Percentiles rank a stretch among this genome's conserved stretches.
Conservation (phyloP, 1,140 invertebrate genomes). For the Lutraria rhynchaena region DNA sequence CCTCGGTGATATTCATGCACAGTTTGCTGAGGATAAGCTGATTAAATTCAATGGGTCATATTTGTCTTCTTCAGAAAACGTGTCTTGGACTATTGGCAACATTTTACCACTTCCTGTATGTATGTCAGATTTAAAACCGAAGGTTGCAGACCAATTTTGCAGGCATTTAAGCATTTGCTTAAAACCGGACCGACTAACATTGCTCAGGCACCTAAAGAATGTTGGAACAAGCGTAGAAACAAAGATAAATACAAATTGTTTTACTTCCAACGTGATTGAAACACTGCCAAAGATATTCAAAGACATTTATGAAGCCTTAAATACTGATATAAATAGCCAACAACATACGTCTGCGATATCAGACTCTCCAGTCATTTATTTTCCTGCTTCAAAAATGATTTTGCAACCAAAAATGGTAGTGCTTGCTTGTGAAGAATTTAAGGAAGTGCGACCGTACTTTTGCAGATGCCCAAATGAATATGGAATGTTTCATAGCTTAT, state of each 20-base stretch:
- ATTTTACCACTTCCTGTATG: not conserved
- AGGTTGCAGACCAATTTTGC: not conserved
- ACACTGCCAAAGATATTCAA: not conserved
- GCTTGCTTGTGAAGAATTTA: conserved; percentile 55
- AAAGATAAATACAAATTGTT: not conserved
- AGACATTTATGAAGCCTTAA: conserved; percentile 1
- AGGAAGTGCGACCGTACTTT: conserved; percentile 67
- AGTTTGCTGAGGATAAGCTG: not conserved
- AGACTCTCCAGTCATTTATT: conserved; percentile 44
- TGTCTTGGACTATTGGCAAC: conserved; percentile 20
- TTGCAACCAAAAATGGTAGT: conserved; percentile 63
- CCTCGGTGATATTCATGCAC: not conserved
- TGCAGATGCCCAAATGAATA: conserved; percentile 64
- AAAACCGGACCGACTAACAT: not conserved
- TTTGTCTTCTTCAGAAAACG: not conserved
- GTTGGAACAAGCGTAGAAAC: conserved; percentile 40
- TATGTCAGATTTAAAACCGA: not conserved
- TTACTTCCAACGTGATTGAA: conserved; percentile 3
- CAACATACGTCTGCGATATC: not conserved
- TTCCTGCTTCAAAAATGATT: conserved; percentile 57
- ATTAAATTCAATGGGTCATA: not conserved
- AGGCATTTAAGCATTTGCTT: not conserved
- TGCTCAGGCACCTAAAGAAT: conserved; percentile 34
- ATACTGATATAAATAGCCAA: no score
- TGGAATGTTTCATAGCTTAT: conserved; percentile 64